These are phyloP conservation scores for Mungos mungo DNA, from an alignment of 2,113 vertebrate species.

Conservation along the genomic window DNA sequence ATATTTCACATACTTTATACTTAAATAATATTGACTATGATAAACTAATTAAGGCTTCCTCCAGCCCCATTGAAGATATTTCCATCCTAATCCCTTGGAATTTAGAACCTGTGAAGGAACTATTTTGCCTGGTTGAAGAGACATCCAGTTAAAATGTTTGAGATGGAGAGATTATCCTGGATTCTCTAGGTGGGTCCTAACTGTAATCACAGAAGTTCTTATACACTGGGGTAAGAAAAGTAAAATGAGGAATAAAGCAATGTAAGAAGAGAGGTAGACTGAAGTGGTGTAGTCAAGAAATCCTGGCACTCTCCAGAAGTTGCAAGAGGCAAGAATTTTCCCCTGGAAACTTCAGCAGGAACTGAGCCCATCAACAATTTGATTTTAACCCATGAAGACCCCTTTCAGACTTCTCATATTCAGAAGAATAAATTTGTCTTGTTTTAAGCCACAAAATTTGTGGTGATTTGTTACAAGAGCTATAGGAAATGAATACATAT, in stretches of 20 bases:
- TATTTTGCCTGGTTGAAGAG: background rate
- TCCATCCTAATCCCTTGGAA: background rate
- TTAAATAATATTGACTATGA: background rate
- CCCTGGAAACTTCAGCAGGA: background rate
- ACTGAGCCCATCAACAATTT: background rate
- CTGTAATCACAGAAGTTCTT: background rate
- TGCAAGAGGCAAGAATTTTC: background rate
- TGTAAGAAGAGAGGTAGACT: background rate
- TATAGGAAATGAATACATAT: background rate
- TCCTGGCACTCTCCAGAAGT: background rate
- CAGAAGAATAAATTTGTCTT: no score
- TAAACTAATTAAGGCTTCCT: background rate
- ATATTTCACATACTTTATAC: background rate
- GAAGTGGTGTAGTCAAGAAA: background rate
- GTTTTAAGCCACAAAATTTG: no score
- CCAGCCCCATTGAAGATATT: background rate
- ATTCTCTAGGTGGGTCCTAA: background rate
- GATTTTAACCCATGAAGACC: background rate
- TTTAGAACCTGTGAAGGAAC: background rate
- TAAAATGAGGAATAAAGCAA: background rate
- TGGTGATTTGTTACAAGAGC: background rate
- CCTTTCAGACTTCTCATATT: background rate
- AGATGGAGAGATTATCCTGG: background rate
- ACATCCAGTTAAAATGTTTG: background rate
- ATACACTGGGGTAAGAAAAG: no score